phyloP scores from a whole-genome alignment of 1,140 invertebrate species.

The Phymorhynchus buccinoides region DNA sequence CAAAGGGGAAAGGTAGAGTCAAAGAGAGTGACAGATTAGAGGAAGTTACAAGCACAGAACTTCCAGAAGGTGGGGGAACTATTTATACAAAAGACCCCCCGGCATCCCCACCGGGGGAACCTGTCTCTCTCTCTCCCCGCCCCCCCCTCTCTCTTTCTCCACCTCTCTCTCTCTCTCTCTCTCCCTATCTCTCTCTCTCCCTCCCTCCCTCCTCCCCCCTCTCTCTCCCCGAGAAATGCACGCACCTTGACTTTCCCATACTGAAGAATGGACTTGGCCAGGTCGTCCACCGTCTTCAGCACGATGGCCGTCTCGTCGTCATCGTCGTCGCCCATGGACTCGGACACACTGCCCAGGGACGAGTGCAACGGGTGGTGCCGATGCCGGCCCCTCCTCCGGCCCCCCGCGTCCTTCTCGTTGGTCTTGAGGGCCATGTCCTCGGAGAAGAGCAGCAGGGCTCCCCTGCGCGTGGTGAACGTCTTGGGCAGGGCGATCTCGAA shows the following conservation, averaged over 20 bases:
- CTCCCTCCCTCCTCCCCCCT: no score
- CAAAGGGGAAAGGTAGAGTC: no score
- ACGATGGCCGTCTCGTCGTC: conserved; percentile 32
- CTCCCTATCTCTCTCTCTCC: no score
- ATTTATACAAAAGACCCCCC: no score
- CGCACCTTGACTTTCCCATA: conserved; percentile 60
- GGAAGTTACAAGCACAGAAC: no score
- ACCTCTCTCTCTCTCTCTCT: no score
- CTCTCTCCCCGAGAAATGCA: no score
- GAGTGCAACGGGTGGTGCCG: not conserved
- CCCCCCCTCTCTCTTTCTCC: no score
- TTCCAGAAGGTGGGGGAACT: no score
- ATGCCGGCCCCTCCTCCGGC: not conserved
- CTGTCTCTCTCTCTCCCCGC: no score
- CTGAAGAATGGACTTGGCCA: conserved; percentile 69
- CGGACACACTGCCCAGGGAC: not conserved
- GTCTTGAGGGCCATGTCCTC: conserved; percentile 67
- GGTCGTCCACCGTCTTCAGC: conserved; percentile 69
- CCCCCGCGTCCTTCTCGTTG: conserved; percentile 18
- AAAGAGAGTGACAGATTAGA: no score
- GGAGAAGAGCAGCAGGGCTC: conserved; percentile 72
- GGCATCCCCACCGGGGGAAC: no score
- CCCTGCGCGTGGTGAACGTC: conserved; percentile 72
- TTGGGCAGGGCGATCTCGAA: conserved; percentile 67
- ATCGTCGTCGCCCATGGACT: not conserved